These are phyloP conservation scores for Botia kubotai DNA, from an alignment of 2,797 vertebrate genomes.

Conservation along the genomic window DNA sequence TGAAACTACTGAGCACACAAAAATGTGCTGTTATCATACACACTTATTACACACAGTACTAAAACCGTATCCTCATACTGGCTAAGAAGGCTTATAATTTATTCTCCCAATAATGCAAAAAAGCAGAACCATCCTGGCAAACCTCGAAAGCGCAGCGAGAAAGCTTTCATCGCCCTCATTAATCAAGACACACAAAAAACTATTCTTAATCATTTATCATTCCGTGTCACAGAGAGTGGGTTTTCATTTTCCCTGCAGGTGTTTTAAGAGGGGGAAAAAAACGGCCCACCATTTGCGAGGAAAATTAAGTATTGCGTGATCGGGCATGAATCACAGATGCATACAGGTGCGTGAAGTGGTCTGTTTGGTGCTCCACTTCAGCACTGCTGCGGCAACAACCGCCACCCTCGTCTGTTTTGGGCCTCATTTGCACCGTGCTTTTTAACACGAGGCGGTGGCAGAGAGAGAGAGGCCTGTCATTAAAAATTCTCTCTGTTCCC, in stretches of 20 bases:
- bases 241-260: constrained; percentile 46
- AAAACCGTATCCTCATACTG: background rate
- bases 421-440: constrained; percentile 54
- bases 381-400: constrained; percentile 46
- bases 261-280: constrained; percentile 29
- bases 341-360: constrained; percentile 58
- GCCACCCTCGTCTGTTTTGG: constrained; percentile 42
- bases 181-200: constrained; percentile 36
- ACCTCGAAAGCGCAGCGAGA: constrained; percentile 14
- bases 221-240: background rate
- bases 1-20: background rate
- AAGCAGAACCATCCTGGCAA: constrained; percentile 17
- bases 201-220: constrained; percentile 34
- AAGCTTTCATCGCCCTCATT: constrained; percentile 42
- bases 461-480: constrained; percentile 59
- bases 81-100: constrained; percentile 19
- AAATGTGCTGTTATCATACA: background rate
- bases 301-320: constrained; percentile 41
- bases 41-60: background rate
- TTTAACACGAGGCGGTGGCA: constrained; percentile 22
- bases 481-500: constrained; percentile 74
- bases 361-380: constrained; percentile 59
- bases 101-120: constrained; percentile 17
- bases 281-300: constrained; percentile 26
- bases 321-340: constrained; percentile 50